Evolutionary conservation across 2,797 vertebrate genomes (phyloP).

Genomic region (Salarias fasciatus): DNA sequence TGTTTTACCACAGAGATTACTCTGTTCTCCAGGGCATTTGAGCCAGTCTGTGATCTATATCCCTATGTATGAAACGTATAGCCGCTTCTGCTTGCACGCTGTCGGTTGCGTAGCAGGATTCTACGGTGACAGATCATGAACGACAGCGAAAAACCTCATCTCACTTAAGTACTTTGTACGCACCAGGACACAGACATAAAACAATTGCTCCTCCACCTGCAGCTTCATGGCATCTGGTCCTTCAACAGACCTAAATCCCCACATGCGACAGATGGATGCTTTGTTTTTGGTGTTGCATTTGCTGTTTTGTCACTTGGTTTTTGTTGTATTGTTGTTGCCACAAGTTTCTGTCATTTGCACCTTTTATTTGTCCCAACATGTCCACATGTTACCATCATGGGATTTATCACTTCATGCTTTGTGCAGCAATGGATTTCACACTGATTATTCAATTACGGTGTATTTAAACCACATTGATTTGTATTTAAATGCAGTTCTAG

Average conservation of each 20-base stretch:
- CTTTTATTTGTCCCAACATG: too few species aligned
- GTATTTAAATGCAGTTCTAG: too few species aligned
- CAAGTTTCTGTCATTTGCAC: neutral
- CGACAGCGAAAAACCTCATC: neutral
- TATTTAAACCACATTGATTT: too few species aligned
- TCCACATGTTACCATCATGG: too few species aligned
- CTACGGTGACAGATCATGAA: conserved; percentile 13
- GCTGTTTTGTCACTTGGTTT: neutral
- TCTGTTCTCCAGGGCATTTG: conserved; percentile 33
- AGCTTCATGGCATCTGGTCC: neutral
- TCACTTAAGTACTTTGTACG: conserved; percentile 11
- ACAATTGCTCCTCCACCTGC: neutral
- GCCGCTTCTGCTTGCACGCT: conserved; percentile 16
- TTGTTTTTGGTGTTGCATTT: neutral
- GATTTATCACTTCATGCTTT: too few species aligned
- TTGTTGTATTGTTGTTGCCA: neutral
- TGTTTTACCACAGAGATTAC: conserved; percentile 43
- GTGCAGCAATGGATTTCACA: too few species aligned
- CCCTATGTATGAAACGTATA: conserved; percentile 1
- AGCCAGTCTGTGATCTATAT: conserved; percentile 9
- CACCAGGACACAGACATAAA: conserved; percentile 5
- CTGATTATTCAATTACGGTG: too few species aligned
- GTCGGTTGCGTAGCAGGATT: conserved; percentile 14
- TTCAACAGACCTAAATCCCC: neutral
- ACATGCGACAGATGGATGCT: neutral